These are phyloP conservation scores for Pristis pectinata DNA, from an alignment of 2,797 vertebrate species.

Conservation along the genomic window DNA sequence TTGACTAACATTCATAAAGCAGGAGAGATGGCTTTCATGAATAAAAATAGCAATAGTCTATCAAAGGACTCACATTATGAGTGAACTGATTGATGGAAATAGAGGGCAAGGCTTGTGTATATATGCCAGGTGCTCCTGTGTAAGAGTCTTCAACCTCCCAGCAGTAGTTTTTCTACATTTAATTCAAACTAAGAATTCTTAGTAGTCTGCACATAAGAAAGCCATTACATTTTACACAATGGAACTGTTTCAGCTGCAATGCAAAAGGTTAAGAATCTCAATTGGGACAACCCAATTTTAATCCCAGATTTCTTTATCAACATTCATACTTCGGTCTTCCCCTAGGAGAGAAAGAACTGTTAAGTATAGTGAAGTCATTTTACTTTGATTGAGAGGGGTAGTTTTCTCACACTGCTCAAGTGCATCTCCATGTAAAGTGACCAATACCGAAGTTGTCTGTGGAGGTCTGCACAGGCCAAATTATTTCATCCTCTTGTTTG, in stretches of 20 bases:
- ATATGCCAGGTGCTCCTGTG: slow-evolving; percentile 37
- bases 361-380: not conserved
- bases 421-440: not conserved
- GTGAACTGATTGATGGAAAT: slow-evolving; percentile 38
- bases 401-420: not conserved
- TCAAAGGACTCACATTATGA: slow-evolving; percentile 39
- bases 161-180: slow-evolving; percentile 39
- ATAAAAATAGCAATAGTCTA: slow-evolving; percentile 38
- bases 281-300: slow-evolving; percentile 6
- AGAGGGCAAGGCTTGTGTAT: slow-evolving; percentile 38
- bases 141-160: slow-evolving; percentile 38
- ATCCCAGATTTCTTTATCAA: not conserved
- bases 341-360: slow-evolving; percentile 35
- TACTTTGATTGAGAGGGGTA: not conserved
- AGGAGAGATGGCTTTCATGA: slow-evolving; percentile 35
- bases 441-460: not conserved
- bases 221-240: slow-evolving; percentile 34
- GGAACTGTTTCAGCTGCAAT: slow-evolving; percentile 31
- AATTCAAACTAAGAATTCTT: slow-evolving; percentile 38
- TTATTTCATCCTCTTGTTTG: not conserved
- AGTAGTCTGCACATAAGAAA: slow-evolving; percentile 37
- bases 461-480: not conserved
- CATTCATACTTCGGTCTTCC: not conserved
- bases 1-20: slow-evolving; percentile 27
- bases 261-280: slow-evolving; percentile 28